Evolutionary conservation across 2,888 invertebrate species (phyloP).

Genomic region (Lumbricus terrestris): DNA sequence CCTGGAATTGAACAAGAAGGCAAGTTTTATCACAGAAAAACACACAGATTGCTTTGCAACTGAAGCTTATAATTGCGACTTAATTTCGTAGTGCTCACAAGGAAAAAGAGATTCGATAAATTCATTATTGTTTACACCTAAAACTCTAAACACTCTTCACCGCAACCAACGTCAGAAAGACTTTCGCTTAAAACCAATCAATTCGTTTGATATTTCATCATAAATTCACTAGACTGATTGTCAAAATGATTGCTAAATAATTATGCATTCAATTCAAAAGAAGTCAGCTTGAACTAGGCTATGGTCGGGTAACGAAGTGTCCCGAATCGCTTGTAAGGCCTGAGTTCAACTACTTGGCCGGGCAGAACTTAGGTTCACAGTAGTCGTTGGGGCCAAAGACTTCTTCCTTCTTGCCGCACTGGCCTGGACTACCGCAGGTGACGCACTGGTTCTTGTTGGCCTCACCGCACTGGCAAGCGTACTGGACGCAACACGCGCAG

Average conservation of each 20-base stretch:
- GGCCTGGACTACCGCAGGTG: background rate
- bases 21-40: background rate
- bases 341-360: background rate
- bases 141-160: no score
- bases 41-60: background rate
- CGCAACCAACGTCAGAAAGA: no score
- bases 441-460: slow-evolving; percentile 1
- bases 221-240: background rate
- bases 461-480: background rate
- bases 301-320: background rate
- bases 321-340: background rate
- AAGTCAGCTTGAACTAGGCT: background rate
- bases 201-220: no score
- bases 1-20: no score
- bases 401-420: background rate
- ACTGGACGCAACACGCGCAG: background rate
- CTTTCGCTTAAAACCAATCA: no score
- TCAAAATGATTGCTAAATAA: background rate
- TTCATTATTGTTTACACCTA: background rate
- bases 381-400: background rate
- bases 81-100: background rate
- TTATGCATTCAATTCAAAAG: no score
- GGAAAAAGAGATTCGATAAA: background rate
- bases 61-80: background rate
- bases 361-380: background rate